phyloP scores from a whole-genome alignment of 2,888 invertebrate species.

The Dascillus cervinus region DNA sequence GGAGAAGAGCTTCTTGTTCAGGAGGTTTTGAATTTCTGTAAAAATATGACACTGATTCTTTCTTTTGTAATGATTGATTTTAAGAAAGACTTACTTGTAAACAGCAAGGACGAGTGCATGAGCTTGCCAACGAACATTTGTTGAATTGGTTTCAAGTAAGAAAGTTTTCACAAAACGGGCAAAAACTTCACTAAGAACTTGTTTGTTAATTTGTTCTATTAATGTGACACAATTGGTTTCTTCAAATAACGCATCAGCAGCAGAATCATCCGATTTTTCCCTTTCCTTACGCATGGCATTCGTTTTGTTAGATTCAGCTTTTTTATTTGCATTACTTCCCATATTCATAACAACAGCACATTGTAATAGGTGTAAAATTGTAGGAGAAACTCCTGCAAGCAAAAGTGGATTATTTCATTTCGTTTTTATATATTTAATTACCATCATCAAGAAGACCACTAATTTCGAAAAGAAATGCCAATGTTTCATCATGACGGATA shows the following conservation, averaged over 20 bases:
- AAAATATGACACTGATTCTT: too few relatives aligned
- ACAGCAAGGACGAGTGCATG: constrained; percentile 79
- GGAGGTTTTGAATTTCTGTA: constrained; percentile 63
- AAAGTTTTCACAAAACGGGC: constrained; percentile 80
- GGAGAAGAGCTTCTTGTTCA: constrained; percentile 74
- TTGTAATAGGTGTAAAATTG: constrained; percentile 82
- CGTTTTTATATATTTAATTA: constrained; percentile 6
- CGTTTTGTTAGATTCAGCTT: constrained; percentile 19
- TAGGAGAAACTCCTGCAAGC: constrained; percentile 66
- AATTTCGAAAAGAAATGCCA: constrained; percentile 76
- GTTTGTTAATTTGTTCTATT: constrained; percentile 63
- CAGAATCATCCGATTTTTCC: constrained; percentile 60
- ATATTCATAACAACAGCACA: constrained; percentile 69
- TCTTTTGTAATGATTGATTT: too few relatives aligned
- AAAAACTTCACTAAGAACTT: constrained; percentile 56
- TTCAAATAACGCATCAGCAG: constrained; percentile 58
- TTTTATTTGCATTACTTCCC: constrained; percentile 22
- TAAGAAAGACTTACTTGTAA: constrained; percentile 60
- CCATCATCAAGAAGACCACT: constrained; percentile 84
- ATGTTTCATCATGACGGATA: constrained; percentile 60
- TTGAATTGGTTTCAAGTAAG: constrained; percentile 86
- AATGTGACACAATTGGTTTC: constrained; percentile 59
- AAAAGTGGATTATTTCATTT: not conserved
- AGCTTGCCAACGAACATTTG: constrained; percentile 91
- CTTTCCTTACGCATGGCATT: constrained; percentile 47